A percentile compares a stretch with the other conserved stretches of the same genome.
Conservation (phyloP, 1,140 invertebrate species). For the Argopecten irradians region DNA sequence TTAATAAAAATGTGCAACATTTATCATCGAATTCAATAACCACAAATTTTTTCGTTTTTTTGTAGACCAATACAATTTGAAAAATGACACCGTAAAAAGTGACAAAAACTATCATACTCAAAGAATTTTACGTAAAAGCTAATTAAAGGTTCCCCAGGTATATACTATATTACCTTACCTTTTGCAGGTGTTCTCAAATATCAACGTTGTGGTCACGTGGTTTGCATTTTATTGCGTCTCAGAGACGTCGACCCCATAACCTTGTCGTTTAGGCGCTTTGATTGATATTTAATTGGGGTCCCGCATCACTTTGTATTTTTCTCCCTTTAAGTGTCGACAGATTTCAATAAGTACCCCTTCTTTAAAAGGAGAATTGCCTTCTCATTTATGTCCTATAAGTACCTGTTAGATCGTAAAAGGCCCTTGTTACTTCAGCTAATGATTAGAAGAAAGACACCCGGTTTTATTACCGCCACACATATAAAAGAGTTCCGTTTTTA, state of each 20-base stretch:
- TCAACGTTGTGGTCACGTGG: not conserved
- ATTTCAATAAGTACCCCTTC: conserved; percentile 4
- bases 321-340: not conserved
- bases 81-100: not conserved
- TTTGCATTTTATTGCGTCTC: not conserved
- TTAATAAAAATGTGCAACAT: too few relatives aligned
- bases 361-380: not conserved
- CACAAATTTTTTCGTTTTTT: too few relatives aligned
- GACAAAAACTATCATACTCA: conserved; percentile 4
- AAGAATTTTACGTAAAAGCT: conserved; percentile 17
- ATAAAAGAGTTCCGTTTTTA: conserved; percentile 22
- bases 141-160: not conserved
- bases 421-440: not conserved
- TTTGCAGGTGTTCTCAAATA: conserved; percentile 6
- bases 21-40: too few relatives aligned
- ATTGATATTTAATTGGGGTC: conserved; percentile 18
- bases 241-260: conserved; percentile 8
- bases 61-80: not conserved
- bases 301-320: conserved; percentile 21
- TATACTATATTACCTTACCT: conserved; percentile 1
- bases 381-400: not conserved
- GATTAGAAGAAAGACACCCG: not conserved
- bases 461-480: not conserved
- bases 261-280: not conserved
- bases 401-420: conserved; percentile 6